Evolutionary conservation across 2,113 vertebrate genomes (phyloP), one percentile per base, ranked within the genome.

Genomic region (Andinoacara biseriatus): DNA sequence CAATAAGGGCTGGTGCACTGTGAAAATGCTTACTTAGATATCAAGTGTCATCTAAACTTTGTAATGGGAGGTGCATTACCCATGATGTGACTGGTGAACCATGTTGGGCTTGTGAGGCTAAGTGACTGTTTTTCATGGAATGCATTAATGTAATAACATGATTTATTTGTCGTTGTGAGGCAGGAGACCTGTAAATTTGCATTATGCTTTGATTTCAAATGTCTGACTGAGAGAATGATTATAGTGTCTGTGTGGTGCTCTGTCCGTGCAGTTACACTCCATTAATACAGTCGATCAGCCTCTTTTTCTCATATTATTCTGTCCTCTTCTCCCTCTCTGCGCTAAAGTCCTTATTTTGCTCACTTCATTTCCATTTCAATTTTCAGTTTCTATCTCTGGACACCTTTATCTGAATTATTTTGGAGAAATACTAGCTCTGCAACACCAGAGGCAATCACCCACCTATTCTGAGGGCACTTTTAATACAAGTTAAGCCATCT

Each of bases 361-460:
- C 84, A 84, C 92, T 97, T 96, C 93, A 96, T 97, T 97, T 96
- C 93, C 97, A 97, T 96, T 97, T 97, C 94, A 97, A 97, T 96
- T 96, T 97, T 96, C 96, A 91, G 90, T 96, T 95, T 96, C 94
- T 95, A 86, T 95, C 93, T 95, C 92, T 93, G 95, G 95, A 96
- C 94, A 85, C 95, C 95, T 89, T 96, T 97, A 97, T 96, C 96
- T 95, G 94, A 95, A 96, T 96, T 96, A 94, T 94, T 91, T 95
- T 93, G 87, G 93, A 93, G 91, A 95, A 83, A 13, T 52, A 93
- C 90, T 86, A 89, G 93, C 92, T 94, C 95, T 93, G 67, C 82
- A 60, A 94, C 96, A 94, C 95, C 94, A 93, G 91, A 94, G 93
- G 94, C 96, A 96, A 96, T 82, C 87, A 76, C 58, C 85, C 80